These are phyloP conservation scores for Tringa solitaria DNA, from an alignment of 2,113 vertebrate species.

Conservation along the genomic window DNA sequence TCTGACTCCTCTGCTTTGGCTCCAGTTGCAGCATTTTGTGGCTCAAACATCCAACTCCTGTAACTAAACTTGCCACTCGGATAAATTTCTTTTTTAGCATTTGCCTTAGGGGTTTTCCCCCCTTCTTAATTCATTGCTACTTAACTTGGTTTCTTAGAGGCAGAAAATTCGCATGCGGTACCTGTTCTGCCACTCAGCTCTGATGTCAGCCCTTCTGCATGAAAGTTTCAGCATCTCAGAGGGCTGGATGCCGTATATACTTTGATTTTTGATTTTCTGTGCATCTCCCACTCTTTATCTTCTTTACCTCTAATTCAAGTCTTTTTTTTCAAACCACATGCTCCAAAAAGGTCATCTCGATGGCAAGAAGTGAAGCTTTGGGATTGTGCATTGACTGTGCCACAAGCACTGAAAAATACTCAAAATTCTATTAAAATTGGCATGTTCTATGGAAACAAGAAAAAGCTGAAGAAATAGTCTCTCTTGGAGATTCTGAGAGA, in stretches of 20 bases:
- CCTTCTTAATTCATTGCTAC: neutral
- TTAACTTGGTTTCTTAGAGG: neutral
- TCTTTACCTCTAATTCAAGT: neutral
- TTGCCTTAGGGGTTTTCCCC: rapidly evolving
- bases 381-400: neutral
- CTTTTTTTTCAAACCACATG: neutral
- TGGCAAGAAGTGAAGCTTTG: neutral
- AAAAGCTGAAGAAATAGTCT: neutral
- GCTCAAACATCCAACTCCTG: neutral
- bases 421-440: neutral
- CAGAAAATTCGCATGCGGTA: neutral
- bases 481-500: neutral
- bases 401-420: neutral
- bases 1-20: neutral
- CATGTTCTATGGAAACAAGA: neutral
- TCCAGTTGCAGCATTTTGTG: neutral
- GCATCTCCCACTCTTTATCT: neutral
- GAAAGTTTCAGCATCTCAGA: neutral
- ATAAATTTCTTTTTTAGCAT: neutral
- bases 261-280: neutral
- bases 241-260: neutral
- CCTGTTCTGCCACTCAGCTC: neutral
- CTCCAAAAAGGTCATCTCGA: neutral
- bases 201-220: neutral
- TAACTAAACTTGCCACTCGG: neutral